A percentile compares a stretch with the other conserved stretches of the same genome.
These are phyloP conservation scores for Sus cebifrons DNA, from an alignment of 2,797 vertebrate species.

Conservation along the genomic window DNA sequence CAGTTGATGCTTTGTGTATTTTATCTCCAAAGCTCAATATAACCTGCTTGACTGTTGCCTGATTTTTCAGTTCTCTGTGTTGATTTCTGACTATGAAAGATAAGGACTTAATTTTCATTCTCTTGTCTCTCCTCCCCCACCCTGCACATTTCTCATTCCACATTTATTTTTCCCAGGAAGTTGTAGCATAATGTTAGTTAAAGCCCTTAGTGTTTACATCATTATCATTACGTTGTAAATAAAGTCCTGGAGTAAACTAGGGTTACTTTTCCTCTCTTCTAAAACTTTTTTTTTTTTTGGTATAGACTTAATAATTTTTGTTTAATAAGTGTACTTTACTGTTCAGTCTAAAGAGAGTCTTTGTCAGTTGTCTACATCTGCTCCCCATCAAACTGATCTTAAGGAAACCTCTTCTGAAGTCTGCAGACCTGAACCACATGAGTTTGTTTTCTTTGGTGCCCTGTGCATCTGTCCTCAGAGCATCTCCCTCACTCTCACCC, in stretches of 20 bases:
- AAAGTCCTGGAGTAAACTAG: not conserved
- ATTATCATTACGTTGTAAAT: not conserved
- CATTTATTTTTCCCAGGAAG: not conserved
- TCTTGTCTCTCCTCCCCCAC: not conserved
- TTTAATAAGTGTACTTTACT: not conserved
- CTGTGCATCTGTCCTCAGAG: no score
- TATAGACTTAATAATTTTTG: not conserved
- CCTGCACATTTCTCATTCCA: not conserved
- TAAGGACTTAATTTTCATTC: not conserved
- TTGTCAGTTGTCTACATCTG: not conserved
- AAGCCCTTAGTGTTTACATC: not conserved
- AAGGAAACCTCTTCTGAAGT: not conserved
- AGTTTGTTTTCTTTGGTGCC: not conserved
- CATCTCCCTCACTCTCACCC: not conserved
- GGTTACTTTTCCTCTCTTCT: not conserved
- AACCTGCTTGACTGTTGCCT: not conserved
- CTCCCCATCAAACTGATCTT: not conserved
- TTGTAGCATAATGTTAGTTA: not conserved
- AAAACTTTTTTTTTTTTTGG: not conserved
- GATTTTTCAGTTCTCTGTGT: not conserved
- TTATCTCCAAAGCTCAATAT: not conserved
- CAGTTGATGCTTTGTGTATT: not conserved
- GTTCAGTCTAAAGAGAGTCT: not conserved
- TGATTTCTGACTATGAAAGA: not conserved
- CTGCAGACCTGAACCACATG: accelerated